Conservation (phyloP, 2,113 vertebrate genomes). For the Hippolais icterina region DNA sequence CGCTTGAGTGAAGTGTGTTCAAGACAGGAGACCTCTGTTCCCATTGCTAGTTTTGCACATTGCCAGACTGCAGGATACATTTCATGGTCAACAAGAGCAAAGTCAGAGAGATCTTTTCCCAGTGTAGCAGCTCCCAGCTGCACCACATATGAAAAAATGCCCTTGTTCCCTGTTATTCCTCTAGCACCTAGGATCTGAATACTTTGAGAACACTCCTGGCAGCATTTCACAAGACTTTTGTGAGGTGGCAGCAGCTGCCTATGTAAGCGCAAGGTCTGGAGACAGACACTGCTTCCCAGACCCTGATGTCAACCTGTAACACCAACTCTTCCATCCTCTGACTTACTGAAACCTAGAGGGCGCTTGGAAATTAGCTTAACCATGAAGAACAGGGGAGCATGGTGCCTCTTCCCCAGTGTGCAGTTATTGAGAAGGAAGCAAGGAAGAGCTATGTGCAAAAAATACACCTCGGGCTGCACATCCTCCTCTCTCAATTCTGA, state of each 20-base stretch:
- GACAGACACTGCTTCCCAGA: not conserved
- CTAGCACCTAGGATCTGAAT: not conserved
- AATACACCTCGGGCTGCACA: fast-evolving
- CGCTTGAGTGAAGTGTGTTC: not conserved
- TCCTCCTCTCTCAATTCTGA: not conserved
- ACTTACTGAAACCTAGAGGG: not conserved
- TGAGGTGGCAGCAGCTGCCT: not conserved
- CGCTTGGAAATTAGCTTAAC: not conserved
- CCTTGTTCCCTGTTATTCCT: not conserved
- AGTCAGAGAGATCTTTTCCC: not conserved
- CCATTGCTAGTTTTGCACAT: not conserved
- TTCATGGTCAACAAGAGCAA: not conserved
- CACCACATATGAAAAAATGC: not conserved
- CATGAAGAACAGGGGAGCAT: not conserved
- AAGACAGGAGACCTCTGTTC: not conserved
- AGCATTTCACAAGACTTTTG: not conserved
- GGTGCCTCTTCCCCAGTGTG: not conserved
- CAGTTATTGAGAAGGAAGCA: not conserved
- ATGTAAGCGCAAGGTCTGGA: not conserved
- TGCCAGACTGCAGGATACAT: not conserved
- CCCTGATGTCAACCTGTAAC: not conserved
- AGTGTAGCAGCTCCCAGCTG: not conserved
- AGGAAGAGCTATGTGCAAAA: not conserved
- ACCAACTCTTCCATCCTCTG: not conserved
- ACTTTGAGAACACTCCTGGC: not conserved